Evolutionary conservation across 2,797 vertebrate species (phyloP), one percentile per base, ranked within the genome.

Genomic region (Anguilla anguilla): DNA sequence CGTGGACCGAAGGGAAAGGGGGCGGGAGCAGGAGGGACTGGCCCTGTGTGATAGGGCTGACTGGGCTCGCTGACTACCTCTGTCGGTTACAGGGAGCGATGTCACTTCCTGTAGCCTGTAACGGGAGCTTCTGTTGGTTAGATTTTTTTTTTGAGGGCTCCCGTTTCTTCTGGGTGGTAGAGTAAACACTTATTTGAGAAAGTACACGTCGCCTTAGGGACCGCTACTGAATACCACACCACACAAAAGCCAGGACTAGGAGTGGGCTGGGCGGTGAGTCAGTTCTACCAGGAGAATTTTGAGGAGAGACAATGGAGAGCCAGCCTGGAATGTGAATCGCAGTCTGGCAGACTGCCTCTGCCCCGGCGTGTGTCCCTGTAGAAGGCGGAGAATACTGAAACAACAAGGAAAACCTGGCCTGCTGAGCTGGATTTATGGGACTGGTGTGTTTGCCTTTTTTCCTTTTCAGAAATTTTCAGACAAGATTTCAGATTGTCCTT

Each of bases 401-500:
- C 83, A 85, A 35, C 19, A 49, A 6, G 46, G 22, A 49, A 83
- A 87, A 46, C 55, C 74, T 79, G 57, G 31, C 7, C 7, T n/a
- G 15, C 64, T 64, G 46, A 67, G 57, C 67, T 83, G 59, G 59
- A 53, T 87, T 39, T 35, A 84, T 43, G 59, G 22, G 83, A 28
- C n/a, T n/a, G 0, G n/a, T 46, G 22, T 17, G 39, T 11, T 57
- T 81, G 35, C 77, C 17, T 17, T 39, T 39, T 81, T 9, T 81
- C 25, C 25, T n/a, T 46, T 28, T 43, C 39, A 74, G 72, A 74
- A 11, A 74, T 87, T 46, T 43, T 61, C 25, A 17, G 39, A 49
- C 83, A 67, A 46, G 59, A 43, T 51, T 49, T 28, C 67, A 87
- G 43, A 67, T 83, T 67, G 64, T 83, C 31, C 35, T 74, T 17